Evolutionary conservation across 2,888 invertebrate species (phyloP).

Genomic region (Ametastegia equiseti): DNA sequence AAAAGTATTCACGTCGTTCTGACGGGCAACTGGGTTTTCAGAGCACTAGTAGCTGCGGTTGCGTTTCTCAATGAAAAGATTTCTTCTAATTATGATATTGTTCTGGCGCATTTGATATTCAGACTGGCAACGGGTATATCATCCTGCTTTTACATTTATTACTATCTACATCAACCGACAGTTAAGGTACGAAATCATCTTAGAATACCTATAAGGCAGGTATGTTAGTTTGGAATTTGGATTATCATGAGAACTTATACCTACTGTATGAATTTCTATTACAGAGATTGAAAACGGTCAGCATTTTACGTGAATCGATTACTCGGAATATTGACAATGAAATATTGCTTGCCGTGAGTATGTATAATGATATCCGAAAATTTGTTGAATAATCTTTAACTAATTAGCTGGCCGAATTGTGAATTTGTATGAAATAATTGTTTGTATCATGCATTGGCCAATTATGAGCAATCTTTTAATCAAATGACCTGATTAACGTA

Average conservation of each 20-base stretch:
- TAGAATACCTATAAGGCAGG: not conserved
- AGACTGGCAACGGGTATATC: not conserved
- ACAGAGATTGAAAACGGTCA: constrained; percentile 6
- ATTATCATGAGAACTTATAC: not conserved
- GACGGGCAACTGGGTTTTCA: not conserved
- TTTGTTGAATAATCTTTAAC: not conserved
- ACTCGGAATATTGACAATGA: not conserved
- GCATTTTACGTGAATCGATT: not conserved
- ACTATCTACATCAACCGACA: constrained; percentile 1
- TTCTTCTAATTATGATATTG: not conserved
- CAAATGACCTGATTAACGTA: not conserved
- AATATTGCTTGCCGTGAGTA: not conserved
- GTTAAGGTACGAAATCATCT: not conserved
- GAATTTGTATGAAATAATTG: not conserved
- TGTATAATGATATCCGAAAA: not conserved
- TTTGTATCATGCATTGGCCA: not conserved
- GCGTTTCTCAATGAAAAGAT: not conserved
- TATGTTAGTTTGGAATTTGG: not conserved
- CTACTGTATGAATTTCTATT: not conserved
- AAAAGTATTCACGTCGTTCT: constrained; percentile 4
- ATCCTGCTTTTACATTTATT: constrained; percentile 25
- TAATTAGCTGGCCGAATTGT: not conserved
- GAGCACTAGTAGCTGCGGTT: not conserved
- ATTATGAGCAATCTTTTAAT: not conserved
- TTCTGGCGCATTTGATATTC: not conserved